Evolutionary conservation across 2,888 invertebrate species (phyloP), one percentile per base, ranked within the genome.

Genomic region (Mesorhabditis belari): DNA sequence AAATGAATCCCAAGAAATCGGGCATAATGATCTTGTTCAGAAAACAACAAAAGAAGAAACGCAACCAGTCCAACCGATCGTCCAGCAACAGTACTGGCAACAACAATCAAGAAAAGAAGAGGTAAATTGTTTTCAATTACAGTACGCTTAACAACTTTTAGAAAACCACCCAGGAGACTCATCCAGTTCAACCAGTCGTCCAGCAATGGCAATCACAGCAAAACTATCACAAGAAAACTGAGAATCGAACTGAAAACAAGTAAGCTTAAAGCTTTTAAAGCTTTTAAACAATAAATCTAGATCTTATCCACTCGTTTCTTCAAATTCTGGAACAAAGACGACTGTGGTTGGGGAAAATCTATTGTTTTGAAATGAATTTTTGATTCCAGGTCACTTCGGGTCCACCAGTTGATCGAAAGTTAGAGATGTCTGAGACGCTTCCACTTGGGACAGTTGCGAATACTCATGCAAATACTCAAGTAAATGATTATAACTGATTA

Each of bases 381-480:
- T 1, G n/a, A n/a, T 9, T 35, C n/a, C n/a, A n/a, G n/a, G n/a
- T n/a, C n/a, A n/a, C n/a, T 2, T 35, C 44, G 1, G 44, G 44
- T n/a, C 44, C 44, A n/a, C 44, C 44, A n/a, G 44, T 35, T 9
- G 44, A 35, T 2, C 44, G 44, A 35, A 35, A 57, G 54, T 66
- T 69, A 9, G 75, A 74, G 51, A 74, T 74, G 76, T 65, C 60
- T 49, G 74, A 76, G 59, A 57, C 57, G 9, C 64, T 77, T 6
- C 74, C 75, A 3, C 60, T 61, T 5, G 77, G 77, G 58, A 60
- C 64, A 21, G 51, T 77, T 29, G 66, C 69, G 56, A 77, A 77
- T 61, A 77, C 77, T 25, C 68, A 71, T 27, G 69, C 67, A 49
- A 71, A 77, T 57, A 71, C 77, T 1, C 61, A 74, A 66, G 71